Base-by-base conservation (phyloP, 2,797 vertebrate species). In the Acrossocheilus fasciatus region DNA sequence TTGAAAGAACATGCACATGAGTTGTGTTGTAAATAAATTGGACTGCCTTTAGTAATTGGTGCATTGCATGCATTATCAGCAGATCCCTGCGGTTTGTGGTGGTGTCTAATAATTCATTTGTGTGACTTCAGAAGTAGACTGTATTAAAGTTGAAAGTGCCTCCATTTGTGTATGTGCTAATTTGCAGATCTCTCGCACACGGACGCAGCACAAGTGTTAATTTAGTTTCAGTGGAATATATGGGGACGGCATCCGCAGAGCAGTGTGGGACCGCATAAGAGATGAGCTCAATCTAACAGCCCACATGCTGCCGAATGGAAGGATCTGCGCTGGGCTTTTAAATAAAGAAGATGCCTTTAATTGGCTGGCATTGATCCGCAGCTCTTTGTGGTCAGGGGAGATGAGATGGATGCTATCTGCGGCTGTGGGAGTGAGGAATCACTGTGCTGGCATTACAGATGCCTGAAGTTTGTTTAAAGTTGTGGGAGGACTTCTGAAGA, bases 341-440 rank as follows among this genome's bases (percentile, higher is more conserved):
- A 85, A 85, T 84, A 69, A 85, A 85, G 50, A 85, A 69, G 64
- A 79, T 30, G 50, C 50, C 83, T 79, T 85, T 85, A 85, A 85
- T 85, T 85, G 83, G 39, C 83, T 85, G 6, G 36, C 75, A 85
- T 85, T 85, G 83, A 85, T 85, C 83, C 39, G 9, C n/a, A 85
- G 75, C 83, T 79, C 83, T 85, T 79, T 85, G 75, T 79, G 83
- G 83, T 85, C 50, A 70, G 39, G 64, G 39, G 36, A 70, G 83
- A 85, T 85, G 83, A 85, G 83, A 79, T 79, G 83, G 50, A 85
- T 85, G 43, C 12, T 76, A 68, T 84, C 82, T 84, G 82, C 6
- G 59, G 82, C 59, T 66, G 76, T 85, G 75, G 50, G 64, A 85
- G 75, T 72, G 66, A 59, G 66, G 64, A 85, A 68, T 52, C 82